Evolutionary conservation across 2,888 invertebrate genomes (phyloP), one percentile per base, ranked within the genome.

Genomic region (Ennomos erosarius): DNA sequence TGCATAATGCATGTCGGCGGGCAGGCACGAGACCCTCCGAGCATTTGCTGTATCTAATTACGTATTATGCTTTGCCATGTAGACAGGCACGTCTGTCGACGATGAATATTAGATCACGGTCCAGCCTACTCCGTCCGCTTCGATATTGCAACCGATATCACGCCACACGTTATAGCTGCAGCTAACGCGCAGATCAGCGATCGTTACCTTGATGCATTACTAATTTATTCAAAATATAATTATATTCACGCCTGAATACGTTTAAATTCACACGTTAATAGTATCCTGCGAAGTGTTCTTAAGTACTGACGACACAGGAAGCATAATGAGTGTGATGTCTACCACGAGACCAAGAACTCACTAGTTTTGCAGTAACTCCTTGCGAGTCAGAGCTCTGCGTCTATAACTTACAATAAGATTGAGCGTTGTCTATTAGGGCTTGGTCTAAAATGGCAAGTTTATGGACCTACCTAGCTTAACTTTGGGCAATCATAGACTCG

Each of bases 21-120:
- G 76, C 78, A 71, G 75, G 75, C 75, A 74, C 72, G 77, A 75
- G 79, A 75, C 78, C 82, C 80, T 75, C 80, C 71, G 82, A 85
- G 85, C 88, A 87, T 88, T 87, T 84, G 86, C 85, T 83, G 88
- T 85, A 89, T 90, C 88, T 91, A 89, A 90, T 91, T 88, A 90
- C 87, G 87, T 85, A 90, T 90, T 87, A 89, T 85, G 87, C 88
- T 85, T 85, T 84, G 82, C 86, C 81, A 84, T 86, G 86, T 85
- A 88, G 85, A 84, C 85, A 75, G 82, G 78, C 82, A 77, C 78
- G 86, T 80, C 87, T 84, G 82, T 79, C 83, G 79, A 79, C 85
- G 85, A 88, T 90, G 90, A 88, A 90, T 90, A 89, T 90, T 88
- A 88, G 88, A 90, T 89, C 86, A 82, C 72, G 74, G 79, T 69